These are phyloP conservation scores for Lepisosteus osseus DNA, from an alignment of 2,113 vertebrate genomes.

Conservation along the genomic window DNA sequence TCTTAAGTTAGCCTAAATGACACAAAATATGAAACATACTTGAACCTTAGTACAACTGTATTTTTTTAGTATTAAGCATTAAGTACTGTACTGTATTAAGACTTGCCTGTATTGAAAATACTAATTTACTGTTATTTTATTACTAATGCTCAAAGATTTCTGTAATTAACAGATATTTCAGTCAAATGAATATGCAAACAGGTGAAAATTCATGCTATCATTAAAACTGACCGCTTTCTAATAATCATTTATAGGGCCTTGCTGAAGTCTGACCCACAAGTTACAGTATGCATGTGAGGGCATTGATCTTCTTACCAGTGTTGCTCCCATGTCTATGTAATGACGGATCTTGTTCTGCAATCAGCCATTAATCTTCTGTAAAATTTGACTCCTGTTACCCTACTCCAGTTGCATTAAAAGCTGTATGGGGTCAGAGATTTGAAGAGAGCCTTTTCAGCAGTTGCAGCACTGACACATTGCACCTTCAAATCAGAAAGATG, in stretches of 20 bases:
- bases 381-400: conserved; percentile 11
- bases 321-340: conserved; percentile 11
- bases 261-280: neutral
- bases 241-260: neutral
- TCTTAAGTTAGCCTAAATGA: too few species aligned
- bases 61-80: too few species aligned
- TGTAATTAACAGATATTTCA: too few species aligned
- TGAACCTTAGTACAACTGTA: too few species aligned
- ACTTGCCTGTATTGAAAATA: too few species aligned
- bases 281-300: neutral
- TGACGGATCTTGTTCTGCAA: conserved; percentile 15
- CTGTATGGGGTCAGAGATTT: conserved; percentile 13
- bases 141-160: too few species aligned
- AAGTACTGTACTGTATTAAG: too few species aligned
- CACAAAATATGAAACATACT: too few species aligned
- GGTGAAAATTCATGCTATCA: too few species aligned
- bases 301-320: conserved; percentile 18
- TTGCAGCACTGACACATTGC: conserved; percentile 20
- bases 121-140: too few species aligned
- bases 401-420: conserved; percentile 11
- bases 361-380: conserved; percentile 16
- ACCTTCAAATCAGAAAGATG: conserved; percentile 14
- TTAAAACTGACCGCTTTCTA: neutral
- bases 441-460: conserved; percentile 10
- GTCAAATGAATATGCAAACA: too few species aligned